A percentile compares a stretch with the other conserved stretches of the same genome.
phyloP scores from a whole-genome alignment of 2,797 vertebrate genomes.

The Eutrigla gurnardus region DNA sequence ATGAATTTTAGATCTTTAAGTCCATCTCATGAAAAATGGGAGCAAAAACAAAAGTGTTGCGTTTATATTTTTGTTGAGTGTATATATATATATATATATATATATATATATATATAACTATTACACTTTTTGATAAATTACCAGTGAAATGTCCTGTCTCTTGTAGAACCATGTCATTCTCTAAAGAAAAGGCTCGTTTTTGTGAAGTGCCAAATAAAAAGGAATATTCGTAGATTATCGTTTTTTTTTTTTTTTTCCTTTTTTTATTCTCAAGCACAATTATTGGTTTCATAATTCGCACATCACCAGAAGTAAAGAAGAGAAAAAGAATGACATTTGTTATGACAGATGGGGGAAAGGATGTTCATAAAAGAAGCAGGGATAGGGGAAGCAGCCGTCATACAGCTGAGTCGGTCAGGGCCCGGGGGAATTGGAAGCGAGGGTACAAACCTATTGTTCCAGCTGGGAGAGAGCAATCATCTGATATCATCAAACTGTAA shows the following conservation, averaged over 20 bases:
- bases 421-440: conserved; percentile 27
- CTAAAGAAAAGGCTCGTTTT: neutral
- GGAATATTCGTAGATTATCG: neutral
- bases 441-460: conserved; percentile 71
- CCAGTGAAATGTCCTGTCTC: too few relatives aligned
- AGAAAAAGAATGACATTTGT: neutral
- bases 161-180: neutral
- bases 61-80: too few relatives aligned
- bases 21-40: too few relatives aligned
- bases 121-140: too few relatives aligned
- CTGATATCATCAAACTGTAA: conserved; percentile 82
- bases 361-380: conserved; percentile 12
- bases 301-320: neutral
- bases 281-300: neutral
- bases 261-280: neutral
- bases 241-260: neutral
- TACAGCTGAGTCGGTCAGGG: conserved; percentile 39
- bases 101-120: too few relatives aligned
- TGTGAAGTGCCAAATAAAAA: neutral
- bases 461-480: conserved; percentile 76
- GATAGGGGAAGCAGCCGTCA: conserved; percentile 39
- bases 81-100: too few relatives aligned
- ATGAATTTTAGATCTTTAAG: too few relatives aligned
- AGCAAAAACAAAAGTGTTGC: too few relatives aligned
- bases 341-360: conserved; percentile 14